Evolutionary conservation across 2,113 vertebrate species (phyloP), one percentile per base, ranked within the genome.

Genomic region (Aviceda subcristata): DNA sequence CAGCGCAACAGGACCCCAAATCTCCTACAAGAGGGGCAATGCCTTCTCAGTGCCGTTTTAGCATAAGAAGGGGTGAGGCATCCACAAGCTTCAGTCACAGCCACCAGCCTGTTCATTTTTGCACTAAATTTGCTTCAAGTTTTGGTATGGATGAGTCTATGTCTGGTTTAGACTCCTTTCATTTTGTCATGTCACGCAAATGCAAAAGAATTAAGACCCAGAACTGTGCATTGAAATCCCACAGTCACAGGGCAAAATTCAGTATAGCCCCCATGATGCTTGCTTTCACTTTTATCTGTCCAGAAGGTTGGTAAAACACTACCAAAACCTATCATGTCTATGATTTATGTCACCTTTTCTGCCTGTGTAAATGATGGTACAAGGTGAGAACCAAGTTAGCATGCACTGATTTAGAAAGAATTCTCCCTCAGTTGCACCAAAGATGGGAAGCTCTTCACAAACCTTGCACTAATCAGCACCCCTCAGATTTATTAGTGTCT

Each of bases 401-500:
- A 12, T 3, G 9, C 11, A 45, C 24, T 67, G 46, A 68, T 79
- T 87, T 45, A 43, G 67, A 68, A 85, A 94, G 80, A 79, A 66
- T 91, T 66, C n/a, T 81, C 66, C 53, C 32, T 86, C 5, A 0
- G 22, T 36, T 71, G 27, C 43, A 87, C 51, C 32, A n/a, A 68
- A 84, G 69, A 87, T 84, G 29, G 43, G 51, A 88, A 95, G 64
- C 30, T 91, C 48, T 51, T 91, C 56, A 60, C 83, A 90, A 81
- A 55, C 66, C 46, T 84, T 67, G 56, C 60, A 64, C 56, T 87
- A n/a, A 85, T 62, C 83, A 91, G 86, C 84, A 87, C 64, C 60
- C 51, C 45, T n/a, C 73, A 91, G 73, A 94, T 94, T 92, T 95
- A 94, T 95, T 85, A 62, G 29, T 10, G n/a, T 50, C 48, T 86